A percentile compares a stretch with the other conserved stretches of the same genome.
Evolutionary conservation across 1,140 invertebrate genomes (phyloP).

Genomic region (Drosophila sproati): DNA sequence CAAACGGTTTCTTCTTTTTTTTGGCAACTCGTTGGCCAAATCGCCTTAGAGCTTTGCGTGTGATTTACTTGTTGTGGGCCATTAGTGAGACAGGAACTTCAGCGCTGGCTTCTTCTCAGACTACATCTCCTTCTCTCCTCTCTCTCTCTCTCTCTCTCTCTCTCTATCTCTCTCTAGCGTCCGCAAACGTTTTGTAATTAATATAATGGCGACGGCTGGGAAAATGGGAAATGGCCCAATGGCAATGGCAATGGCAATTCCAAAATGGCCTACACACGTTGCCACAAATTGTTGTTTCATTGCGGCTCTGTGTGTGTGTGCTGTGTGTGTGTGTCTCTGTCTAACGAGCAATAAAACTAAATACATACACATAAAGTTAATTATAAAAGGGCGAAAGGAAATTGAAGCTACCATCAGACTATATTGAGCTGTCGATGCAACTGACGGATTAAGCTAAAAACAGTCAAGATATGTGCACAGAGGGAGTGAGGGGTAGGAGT

Average conservation of each 20-base stretch:
- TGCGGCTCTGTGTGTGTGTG: constrained; percentile 54
- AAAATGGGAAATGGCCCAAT: constrained; percentile 27
- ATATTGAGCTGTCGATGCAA: constrained; percentile 79
- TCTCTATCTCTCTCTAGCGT: constrained; percentile 13
- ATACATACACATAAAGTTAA: constrained; percentile 83
- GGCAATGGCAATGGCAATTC: constrained; percentile 51
- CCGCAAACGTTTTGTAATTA: constrained; percentile 79
- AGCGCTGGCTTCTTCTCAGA: constrained; percentile 14
- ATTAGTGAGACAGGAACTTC: constrained; percentile 58
- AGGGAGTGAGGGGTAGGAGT: not conserved
- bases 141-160: too few relatives aligned
- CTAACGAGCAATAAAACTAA: constrained; percentile 83
- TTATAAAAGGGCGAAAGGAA: constrained; percentile 81
- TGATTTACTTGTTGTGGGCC: constrained; percentile 80
- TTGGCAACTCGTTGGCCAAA: constrained; percentile 57
- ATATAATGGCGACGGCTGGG: constrained; percentile 78
- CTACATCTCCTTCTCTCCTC: not conserved
- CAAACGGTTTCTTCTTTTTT: constrained; percentile 42
- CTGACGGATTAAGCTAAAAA: constrained; percentile 79
- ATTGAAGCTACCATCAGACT: constrained; percentile 75
- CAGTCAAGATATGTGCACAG: constrained; percentile 14
- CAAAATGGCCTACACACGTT: constrained; percentile 79
- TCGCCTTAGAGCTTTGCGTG: constrained; percentile 81
- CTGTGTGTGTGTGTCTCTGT: constrained; percentile 36
- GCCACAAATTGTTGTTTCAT: constrained; percentile 82